These are phyloP conservation scores for Eupithecia abbreviata DNA, from an alignment of 2,888 invertebrate genomes.

Conservation along the genomic window DNA sequence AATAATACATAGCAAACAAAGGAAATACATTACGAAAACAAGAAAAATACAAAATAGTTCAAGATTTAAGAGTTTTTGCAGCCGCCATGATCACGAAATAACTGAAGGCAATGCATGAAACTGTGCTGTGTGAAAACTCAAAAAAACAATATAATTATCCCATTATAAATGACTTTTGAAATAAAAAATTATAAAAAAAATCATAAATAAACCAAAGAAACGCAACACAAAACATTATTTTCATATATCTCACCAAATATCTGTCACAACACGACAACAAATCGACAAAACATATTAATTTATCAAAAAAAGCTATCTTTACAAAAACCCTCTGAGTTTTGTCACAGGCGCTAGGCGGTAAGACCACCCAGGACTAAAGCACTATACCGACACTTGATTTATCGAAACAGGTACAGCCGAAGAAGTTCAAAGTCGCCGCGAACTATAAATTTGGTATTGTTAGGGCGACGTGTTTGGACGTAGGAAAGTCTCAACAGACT, in stretches of 20 bases:
- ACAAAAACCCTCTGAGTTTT: slow-evolving; percentile 19
- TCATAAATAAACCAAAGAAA: not conserved
- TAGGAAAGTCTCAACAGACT: slow-evolving; percentile 33
- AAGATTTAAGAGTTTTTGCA: too few species aligned
- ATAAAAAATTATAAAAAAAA: not conserved
- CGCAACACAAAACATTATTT: not conserved
- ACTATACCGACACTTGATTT: slow-evolving; percentile 29
- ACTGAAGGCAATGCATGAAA: too few species aligned
- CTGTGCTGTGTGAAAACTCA: too few species aligned
- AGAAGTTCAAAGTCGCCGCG: slow-evolving; percentile 38
- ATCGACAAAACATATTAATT: slow-evolving; percentile 29
- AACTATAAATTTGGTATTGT: slow-evolving; percentile 47
- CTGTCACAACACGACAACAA: slow-evolving; percentile 25
- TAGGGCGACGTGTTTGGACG: slow-evolving; percentile 46
- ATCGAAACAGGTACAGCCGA: slow-evolving; percentile 34
- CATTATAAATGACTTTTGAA: too few species aligned
- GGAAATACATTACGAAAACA: too few species aligned
- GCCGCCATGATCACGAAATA: too few species aligned
- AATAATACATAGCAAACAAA: too few species aligned
- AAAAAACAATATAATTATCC: too few species aligned
- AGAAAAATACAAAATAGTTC: too few species aligned
- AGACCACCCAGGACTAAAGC: slow-evolving; percentile 35
- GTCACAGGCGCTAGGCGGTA: slow-evolving; percentile 29
- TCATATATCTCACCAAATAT: slow-evolving; percentile 17
- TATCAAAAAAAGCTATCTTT: slow-evolving; percentile 27